Base-by-base conservation (phyloP, 2,888 invertebrate genomes). In the Plagodis pulveraria region DNA sequence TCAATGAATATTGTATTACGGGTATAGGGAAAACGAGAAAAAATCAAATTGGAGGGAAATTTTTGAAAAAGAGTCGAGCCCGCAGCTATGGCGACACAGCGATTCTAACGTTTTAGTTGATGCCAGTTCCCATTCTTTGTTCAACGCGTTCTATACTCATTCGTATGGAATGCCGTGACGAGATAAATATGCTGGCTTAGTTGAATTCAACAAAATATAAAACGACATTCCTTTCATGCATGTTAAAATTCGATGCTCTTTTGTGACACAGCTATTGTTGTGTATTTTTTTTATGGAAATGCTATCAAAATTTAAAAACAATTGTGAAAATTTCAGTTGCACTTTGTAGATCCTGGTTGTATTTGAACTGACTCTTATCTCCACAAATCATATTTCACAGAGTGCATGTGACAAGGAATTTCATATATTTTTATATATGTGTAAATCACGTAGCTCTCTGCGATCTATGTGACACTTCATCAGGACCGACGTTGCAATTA, bases 1-100 rank as follows among this genome's bases (percentile, higher is more conserved):
- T 74, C 78, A 78, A 78, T 81, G 77, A 81, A 83, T 83, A 81
- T 82, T 82, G 77, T 81, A 81, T 83, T 79, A 80, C 73, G 67
- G 63, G 65, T 70, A 73, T 70, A 73, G 74, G 71, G 66, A 70
- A 75, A 78, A 72, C 65, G 68, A 59, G 68, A 76, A 80, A 80
- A 81, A 67, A 74, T 67, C 67, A 73, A 78, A 79, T 74, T 73
- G 77, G 67, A 70, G 69, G 67, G 36, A 65, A 66, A 67, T 64
- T 66, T 72, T 66, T 66, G 60, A 67, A 68, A 75, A 73, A 71
- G 63, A 51, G 61, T 56, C 55, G 58, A 58, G 64, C 68, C 78
- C 73, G 65, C 68, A 72, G 74, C 72, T 74, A 69, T 33, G 12
- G 67, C 64, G 58, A 62, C 63, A 73, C 73, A 73, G 73, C 66